A percentile compares a stretch with the other conserved stretches of the same genome.
Evolutionary conservation across 2,888 invertebrate species (phyloP).

Genomic region (Drosophila subquinaria): DNA sequence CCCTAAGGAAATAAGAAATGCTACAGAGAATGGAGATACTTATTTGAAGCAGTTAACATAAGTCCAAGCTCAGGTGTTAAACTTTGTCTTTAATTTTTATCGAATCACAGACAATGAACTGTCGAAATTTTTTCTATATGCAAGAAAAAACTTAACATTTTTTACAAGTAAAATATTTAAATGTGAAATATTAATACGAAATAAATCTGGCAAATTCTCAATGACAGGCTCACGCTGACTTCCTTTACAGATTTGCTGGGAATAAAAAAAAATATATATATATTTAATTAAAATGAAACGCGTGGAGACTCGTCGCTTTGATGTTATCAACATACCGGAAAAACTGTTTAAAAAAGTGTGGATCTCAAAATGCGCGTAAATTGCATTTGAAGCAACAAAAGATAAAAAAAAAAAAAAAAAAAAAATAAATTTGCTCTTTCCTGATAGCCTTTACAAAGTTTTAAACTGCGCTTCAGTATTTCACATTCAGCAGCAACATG

Average conservation of each 20-base stretch:
- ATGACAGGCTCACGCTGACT: neutral
- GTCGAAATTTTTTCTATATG: no score
- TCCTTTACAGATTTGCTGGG: neutral
- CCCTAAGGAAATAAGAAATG: slow-evolving; percentile 12
- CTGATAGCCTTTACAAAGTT: neutral
- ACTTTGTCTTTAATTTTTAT: no score
- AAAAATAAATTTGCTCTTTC: slow-evolving; percentile 4
- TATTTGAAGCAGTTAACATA: neutral
- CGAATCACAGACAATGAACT: no score
- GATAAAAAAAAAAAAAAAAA: neutral
- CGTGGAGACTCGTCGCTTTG: neutral
- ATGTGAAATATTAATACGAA: no score
- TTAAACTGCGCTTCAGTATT: slow-evolving; percentile 23
- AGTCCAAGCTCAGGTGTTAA: neutral
- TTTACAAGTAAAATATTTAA: no score
- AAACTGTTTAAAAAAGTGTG: slow-evolving; percentile 12
- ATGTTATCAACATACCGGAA: slow-evolving; percentile 2
- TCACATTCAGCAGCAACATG: slow-evolving; percentile 19
- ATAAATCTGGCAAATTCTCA: neutral
- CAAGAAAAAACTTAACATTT: no score
- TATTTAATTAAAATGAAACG: neutral
- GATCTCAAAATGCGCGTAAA: neutral
- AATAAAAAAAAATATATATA: neutral
- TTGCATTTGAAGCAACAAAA: neutral
- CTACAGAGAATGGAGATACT: neutral